Base-by-base conservation (phyloP, 2,888 invertebrate species). In the Chesias legatella region DNA sequence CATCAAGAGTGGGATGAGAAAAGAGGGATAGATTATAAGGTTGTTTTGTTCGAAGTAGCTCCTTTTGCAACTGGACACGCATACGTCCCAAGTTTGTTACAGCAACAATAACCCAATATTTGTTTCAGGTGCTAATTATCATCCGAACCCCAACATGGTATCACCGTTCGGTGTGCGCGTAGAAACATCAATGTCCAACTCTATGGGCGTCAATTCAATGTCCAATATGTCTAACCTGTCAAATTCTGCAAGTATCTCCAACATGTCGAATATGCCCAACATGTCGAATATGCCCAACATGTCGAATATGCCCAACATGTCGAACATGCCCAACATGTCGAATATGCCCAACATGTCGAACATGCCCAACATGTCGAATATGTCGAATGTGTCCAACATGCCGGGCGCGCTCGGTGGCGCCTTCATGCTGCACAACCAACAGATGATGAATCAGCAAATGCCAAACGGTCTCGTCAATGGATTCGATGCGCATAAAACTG, bases 81-180 rank as follows among this genome's bases (percentile, higher is more conserved):
- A n/a, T n/a, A n/a, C n/a, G n/a, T n/a, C n/a, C n/a, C n/a, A n/a
- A n/a, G n/a, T n/a, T n/a, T n/a, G n/a, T n/a, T n/a, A n/a, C n/a
- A n/a, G n/a, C n/a, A n/a, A 17, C 20, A 23, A 42, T 66, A 65
- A 13, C 7, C 7, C 7, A 31, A 24, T 9, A 22, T 7, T 27
- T 29, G n/a, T 44, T 46, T 17, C 81, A 86, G 86, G 86, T 86
- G 86, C 86, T 84, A 86, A 85, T 84, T 88, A 68, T 71, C 85
- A 85, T 79, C 77, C 56, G 70, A 84, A 80, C 73, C 73, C 75
- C 60, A 81, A 76, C 69, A 81, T 88, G 71, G 79, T 88, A 71
- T 86, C 88, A 69, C 79, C 84, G 58, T 88, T 88, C 60, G 88
- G 88, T 58, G 84, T 88, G 86, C 82, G 88, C 35, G 73, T 86